A percentile compares a stretch with the other conserved stretches of the same genome.
Evolutionary conservation across 1,140 invertebrate species (phyloP).

Genomic region (Sesamia nonagrioides): DNA sequence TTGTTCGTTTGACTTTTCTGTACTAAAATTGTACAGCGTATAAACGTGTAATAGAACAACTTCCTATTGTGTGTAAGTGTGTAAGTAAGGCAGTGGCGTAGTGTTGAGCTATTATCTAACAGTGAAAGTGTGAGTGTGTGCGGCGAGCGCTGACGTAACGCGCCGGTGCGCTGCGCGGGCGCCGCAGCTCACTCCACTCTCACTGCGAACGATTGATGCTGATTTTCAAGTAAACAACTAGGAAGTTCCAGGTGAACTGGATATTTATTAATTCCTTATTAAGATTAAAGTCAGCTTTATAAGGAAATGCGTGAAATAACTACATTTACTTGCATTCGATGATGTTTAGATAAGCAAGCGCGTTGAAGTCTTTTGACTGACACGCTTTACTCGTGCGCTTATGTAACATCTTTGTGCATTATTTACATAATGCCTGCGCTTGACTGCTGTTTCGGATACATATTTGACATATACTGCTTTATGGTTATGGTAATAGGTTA

Average conservation of each 20-base stretch:
- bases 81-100: conserved; percentile 80
- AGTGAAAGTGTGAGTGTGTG: conserved; percentile 84
- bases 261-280: conserved; percentile 66
- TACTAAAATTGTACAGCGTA: conserved; percentile 44
- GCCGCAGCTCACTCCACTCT: conserved; percentile 68
- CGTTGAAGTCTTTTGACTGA: conserved; percentile 63
- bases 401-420: conserved; percentile 39
- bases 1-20: conserved; percentile 50
- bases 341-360: conserved; percentile 52
- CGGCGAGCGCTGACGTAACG: conserved; percentile 71
- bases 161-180: conserved; percentile 54
- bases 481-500: conserved; percentile 24
- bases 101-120: conserved; percentile 81
- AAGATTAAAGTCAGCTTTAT: conserved; percentile 57
- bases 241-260: conserved; percentile 75
- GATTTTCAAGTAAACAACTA: conserved; percentile 76
- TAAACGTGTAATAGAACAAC: conserved; percentile 63
- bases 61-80: conserved; percentile 81
- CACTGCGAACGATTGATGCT: conserved; percentile 71
- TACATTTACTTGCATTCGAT: conserved; percentile 46
- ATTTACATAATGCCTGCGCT: conserved; percentile 46
- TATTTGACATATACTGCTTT: conserved; percentile 12
- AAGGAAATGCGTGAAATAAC: conserved; percentile 59
- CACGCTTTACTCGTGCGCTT: conserved; percentile 33
- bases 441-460: conserved; percentile 8